Conservation (phyloP, 1,140 invertebrate species). For the Phthorimaea operculella region DNA sequence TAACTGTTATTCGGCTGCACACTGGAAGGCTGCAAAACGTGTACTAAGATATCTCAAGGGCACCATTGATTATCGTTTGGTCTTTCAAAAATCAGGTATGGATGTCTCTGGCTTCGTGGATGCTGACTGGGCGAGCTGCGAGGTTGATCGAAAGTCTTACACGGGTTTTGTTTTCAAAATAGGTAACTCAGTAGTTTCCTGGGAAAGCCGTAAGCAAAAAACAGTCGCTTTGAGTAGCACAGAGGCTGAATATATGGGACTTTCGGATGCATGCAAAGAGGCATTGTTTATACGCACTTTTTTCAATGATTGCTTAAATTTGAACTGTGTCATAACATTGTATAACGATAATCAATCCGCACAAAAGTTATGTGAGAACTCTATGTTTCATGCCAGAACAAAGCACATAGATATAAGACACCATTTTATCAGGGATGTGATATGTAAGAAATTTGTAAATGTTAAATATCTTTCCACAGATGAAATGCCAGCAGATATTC, state of each 20-base stretch:
- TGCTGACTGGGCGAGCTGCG: constrained; percentile 26
- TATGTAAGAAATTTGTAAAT: neutral
- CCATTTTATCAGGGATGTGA: constrained; percentile 14
- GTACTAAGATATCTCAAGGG: constrained; percentile 6
- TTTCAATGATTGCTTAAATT: constrained; percentile 1
- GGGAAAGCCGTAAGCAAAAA: neutral
- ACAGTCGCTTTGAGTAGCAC: neutral
- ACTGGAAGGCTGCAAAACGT: constrained; percentile 9
- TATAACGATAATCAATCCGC: constrained; percentile 17
- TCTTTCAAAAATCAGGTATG: neutral
- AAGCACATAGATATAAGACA: constrained; percentile 19
- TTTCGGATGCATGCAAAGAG: neutral
- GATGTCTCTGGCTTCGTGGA: constrained; percentile 19
- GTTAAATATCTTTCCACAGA: constrained; percentile 10
- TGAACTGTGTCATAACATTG: constrained; percentile 5
- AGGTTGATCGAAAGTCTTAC: constrained; percentile 27
- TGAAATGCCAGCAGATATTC: constrained; percentile 14
- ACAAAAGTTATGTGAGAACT: constrained; percentile 10
- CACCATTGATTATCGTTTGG: constrained; percentile 5
- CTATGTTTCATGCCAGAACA: constrained; percentile 12
- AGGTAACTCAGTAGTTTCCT: constrained; percentile 18
- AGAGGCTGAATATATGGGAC: neutral
- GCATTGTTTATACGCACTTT: neutral
- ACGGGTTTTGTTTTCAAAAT: constrained; percentile 35
- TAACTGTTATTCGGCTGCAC: constrained; percentile 1